Evolutionary conservation across 2,113 vertebrate species (phyloP).

Genomic region (Crocuta crocuta): DNA sequence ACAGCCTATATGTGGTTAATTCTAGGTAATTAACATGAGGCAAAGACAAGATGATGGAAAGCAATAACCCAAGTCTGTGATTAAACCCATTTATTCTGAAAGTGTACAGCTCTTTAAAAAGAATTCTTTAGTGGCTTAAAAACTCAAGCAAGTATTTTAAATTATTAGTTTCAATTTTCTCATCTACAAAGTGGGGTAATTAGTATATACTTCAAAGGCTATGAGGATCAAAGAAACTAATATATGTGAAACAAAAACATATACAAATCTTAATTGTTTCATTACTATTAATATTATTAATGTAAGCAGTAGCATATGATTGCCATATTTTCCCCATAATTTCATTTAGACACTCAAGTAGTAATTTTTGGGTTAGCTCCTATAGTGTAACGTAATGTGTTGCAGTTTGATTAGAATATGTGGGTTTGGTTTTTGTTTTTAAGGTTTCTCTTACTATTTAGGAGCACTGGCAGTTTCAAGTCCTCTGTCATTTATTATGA

Average conservation of each 20-base stretch:
- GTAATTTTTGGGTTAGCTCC: neutral
- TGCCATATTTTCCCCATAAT: neutral
- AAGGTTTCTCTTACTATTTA: neutral
- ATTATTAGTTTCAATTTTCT: constrained; percentile 63
- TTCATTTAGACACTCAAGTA: neutral
- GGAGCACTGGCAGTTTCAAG: neutral
- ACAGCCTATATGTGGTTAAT: constrained; percentile 44
- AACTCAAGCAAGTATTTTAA: constrained; percentile 36
- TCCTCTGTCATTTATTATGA: neutral
- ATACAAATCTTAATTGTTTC: constrained; percentile 5
- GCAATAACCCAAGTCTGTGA: constrained; percentile 45
- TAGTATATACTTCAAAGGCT: constrained; percentile 62
- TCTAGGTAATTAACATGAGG: constrained; percentile 51
- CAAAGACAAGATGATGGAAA: constrained; percentile 39
- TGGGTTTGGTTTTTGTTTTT: neutral
- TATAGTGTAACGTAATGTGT: neutral
- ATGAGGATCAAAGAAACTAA: constrained; percentile 55
- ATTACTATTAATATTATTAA: constrained; percentile 37
- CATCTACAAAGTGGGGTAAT: constrained; percentile 42
- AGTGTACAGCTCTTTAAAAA: constrained; percentile 14
- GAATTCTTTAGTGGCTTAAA: constrained; percentile 24
- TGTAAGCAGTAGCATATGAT: neutral
- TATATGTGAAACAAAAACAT: neutral
- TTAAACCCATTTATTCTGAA: constrained; percentile 59
- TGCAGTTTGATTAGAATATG: neutral